phyloP scores from a whole-genome alignment of 1,140 invertebrate species.

The Zeugodacus cucurbitae region DNA sequence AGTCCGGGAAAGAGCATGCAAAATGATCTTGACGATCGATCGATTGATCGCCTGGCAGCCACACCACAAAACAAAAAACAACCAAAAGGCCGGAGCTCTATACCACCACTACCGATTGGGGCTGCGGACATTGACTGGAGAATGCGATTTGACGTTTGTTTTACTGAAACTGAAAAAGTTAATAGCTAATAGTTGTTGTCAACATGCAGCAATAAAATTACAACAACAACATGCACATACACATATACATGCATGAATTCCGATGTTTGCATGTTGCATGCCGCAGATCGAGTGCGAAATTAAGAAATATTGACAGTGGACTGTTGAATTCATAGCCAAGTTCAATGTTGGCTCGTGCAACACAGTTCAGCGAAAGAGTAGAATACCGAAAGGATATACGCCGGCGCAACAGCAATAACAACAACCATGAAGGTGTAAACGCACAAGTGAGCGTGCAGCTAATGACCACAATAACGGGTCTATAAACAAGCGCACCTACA shows the following conservation, averaged over 20 bases:
- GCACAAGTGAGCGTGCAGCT: conserved; percentile 29
- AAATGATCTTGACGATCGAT: conserved; percentile 40
- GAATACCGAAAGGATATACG: neutral
- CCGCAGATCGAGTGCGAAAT: conserved; percentile 19
- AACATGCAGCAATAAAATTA: conserved; percentile 20
- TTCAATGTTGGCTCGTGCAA: neutral
- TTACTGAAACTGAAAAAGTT: neutral
- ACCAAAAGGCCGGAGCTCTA: neutral
- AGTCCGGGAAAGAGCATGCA: neutral
- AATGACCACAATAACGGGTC: neutral
- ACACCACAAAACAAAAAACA: neutral
- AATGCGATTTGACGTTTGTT: neutral
- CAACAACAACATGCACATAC: neutral
- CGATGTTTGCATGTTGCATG: conserved; percentile 21
- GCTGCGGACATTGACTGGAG: neutral
- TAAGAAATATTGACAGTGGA: conserved; percentile 21
- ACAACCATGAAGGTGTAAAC: neutral
- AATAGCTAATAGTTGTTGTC: conserved; percentile 32
- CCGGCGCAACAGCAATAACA: neutral
- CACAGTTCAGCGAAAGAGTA: neutral
- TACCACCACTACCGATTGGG: neutral
- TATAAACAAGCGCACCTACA: conserved; percentile 34
- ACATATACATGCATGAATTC: neutral
- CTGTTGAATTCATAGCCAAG: neutral
- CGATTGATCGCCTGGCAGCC: conserved; percentile 38